These are phyloP conservation scores for Parauchenoglanis punctatus DNA, from an alignment of 2,797 vertebrate genomes.

Conservation along the genomic window DNA sequence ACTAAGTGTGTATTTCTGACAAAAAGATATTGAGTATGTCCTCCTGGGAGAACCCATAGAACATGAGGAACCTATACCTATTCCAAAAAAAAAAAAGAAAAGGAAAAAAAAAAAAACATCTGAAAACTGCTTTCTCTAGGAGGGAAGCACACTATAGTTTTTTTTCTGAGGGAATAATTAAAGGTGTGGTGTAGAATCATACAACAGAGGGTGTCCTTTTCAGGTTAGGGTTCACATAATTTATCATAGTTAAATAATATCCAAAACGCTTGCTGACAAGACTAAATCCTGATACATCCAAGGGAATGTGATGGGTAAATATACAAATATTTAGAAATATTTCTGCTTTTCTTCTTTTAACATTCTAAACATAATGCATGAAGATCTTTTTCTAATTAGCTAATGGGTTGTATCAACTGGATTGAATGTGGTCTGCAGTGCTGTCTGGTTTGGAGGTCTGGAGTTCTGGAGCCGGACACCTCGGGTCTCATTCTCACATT, in stretches of 20 bases:
- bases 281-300: not conserved
- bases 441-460: not conserved
- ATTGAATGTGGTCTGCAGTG: not conserved
- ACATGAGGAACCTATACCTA: not conserved
- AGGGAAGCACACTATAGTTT: not conserved
- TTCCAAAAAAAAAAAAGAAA: not conserved
- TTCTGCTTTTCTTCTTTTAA: not conserved
- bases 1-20: not conserved
- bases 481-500: not conserved
- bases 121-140: not conserved
- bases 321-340: not conserved
- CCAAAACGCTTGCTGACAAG: too few relatives aligned
- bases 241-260: not conserved
- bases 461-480: not conserved
- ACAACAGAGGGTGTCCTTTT: not conserved
- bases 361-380: not conserved
- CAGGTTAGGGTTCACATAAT: not conserved
- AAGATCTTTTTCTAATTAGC: not conserved
- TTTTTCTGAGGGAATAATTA: not conserved
- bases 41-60: not conserved
- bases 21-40: not conserved
- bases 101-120: not conserved
- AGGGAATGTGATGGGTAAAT: not conserved
- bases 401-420: not conserved
- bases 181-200: not conserved